A percentile compares a stretch with the other conserved stretches of the same genome.
These are phyloP conservation scores for Drosophila jambulina DNA, from an alignment of 1,140 invertebrate genomes.

Conservation along the genomic window DNA sequence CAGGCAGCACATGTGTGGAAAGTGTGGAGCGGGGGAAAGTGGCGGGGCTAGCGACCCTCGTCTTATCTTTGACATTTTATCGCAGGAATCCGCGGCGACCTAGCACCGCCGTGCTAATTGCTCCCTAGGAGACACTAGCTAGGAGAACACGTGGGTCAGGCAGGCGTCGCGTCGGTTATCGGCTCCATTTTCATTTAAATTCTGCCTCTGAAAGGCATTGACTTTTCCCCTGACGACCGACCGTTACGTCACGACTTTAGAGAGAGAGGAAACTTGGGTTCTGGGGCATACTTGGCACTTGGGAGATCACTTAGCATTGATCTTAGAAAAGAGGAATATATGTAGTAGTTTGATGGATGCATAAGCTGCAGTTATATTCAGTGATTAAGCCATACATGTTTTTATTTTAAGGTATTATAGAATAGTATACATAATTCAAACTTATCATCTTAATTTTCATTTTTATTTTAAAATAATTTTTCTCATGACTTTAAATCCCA, in stretches of 20 bases:
- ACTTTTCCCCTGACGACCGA: slow-evolving; percentile 19
- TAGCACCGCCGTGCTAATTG: slow-evolving; percentile 70
- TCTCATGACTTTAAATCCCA: background rate
- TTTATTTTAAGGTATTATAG: background rate
- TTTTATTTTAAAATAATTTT: background rate
- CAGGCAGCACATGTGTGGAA: slow-evolving; percentile 22
- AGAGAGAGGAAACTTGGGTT: slow-evolving; percentile 2
- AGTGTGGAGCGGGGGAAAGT: slow-evolving; percentile 28
- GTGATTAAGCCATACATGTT: background rate
- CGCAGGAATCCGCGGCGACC: slow-evolving; percentile 45
- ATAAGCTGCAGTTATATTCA: background rate
- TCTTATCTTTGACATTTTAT: slow-evolving; percentile 63
- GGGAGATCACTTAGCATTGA: slow-evolving; percentile 3
- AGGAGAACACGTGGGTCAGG: slow-evolving; percentile 69
- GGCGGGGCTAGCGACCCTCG: slow-evolving; percentile 23
- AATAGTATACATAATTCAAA: background rate
- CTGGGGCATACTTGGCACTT: background rate
- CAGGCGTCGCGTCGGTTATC: slow-evolving; percentile 59
- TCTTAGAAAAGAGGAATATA: background rate
- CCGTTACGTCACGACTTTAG: slow-evolving; percentile 52
- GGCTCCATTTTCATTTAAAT: slow-evolving; percentile 50
- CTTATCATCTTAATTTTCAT: background rate
- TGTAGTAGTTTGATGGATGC: background rate
- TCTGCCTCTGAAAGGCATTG: slow-evolving; percentile 33
- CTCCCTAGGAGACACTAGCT: slow-evolving; percentile 22